These are phyloP conservation scores for Sebastes hubbsi DNA, from an alignment of 2,797 vertebrate species.

Conservation along the genomic window DNA sequence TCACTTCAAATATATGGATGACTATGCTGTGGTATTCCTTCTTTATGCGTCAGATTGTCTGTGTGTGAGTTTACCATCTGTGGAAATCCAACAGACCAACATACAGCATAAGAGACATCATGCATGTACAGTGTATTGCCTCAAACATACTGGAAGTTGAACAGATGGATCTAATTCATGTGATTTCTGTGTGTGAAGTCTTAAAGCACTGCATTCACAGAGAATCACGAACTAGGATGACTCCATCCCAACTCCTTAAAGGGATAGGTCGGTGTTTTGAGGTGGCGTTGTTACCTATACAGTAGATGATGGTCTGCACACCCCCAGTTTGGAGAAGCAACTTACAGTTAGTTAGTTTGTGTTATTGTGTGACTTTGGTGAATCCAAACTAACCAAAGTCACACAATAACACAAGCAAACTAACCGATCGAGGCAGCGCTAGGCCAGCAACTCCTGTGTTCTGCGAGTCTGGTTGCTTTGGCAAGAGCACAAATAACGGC, in stretches of 20 bases:
- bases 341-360: background rate
- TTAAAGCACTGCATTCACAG: constrained; percentile 4
- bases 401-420: no score
- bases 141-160: background rate
- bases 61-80: background rate
- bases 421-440: no score
- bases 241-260: constrained; percentile 21
- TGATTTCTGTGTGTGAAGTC: constrained; percentile 17
- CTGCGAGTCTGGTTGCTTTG: no score
- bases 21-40: constrained; percentile 1
- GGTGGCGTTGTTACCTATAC: background rate
- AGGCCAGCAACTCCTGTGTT: no score
- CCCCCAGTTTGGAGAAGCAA: background rate
- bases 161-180: constrained; percentile 18
- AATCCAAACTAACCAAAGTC: no score
- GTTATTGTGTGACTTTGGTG: no score
- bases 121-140: background rate
- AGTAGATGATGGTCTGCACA: background rate
- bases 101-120: background rate
- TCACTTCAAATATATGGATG: background rate
- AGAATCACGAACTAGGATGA: constrained; percentile 19
- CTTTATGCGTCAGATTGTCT: background rate
- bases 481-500: no score
- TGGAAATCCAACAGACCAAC: background rate
- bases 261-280: background rate